These are phyloP conservation scores for Dascyllus trimaculatus DNA, from an alignment of 2,113 vertebrate species.

Conservation along the genomic window DNA sequence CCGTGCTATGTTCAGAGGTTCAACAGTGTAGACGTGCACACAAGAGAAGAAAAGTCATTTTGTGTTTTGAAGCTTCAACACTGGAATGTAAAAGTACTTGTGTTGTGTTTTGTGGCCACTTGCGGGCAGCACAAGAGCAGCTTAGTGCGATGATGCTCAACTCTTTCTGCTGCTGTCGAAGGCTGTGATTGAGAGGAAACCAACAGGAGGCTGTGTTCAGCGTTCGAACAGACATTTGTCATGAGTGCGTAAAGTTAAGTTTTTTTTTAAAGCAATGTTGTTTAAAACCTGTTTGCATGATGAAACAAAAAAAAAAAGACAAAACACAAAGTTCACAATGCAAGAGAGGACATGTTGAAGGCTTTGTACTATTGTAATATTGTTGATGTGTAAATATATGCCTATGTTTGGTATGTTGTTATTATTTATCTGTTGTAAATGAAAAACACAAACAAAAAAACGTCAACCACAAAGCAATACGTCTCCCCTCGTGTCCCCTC, in stretches of 20 bases:
- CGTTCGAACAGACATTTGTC: conserved; percentile 50
- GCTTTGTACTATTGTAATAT: conserved; percentile 80
- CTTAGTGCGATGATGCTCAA: background rate
- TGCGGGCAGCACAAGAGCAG: conserved; percentile 45
- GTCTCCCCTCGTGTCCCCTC: conserved; percentile 65
- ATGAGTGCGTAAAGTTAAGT: conserved; percentile 57
- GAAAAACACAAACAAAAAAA: conserved; percentile 52
- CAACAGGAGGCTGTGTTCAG: conserved; percentile 31
- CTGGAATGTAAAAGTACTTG: conserved; percentile 45
- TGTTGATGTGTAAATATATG: conserved; percentile 81
- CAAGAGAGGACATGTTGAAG: conserved; percentile 63
- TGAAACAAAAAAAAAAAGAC: conserved; percentile 39
- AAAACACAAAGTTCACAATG: conserved; percentile 57
- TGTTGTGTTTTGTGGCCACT: conserved; percentile 53
- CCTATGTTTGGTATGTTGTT: conserved; percentile 74
- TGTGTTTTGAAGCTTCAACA: conserved; percentile 32
- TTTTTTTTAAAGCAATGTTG: conserved; percentile 46
- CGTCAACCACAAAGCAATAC: conserved; percentile 75
- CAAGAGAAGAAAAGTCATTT: conserved; percentile 4
- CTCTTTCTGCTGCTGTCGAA: conserved; percentile 4
- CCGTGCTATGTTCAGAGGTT: conserved; percentile 62
- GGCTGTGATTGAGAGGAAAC: conserved; percentile 23
- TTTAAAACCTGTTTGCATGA: conserved; percentile 78
- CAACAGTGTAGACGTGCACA: conserved; percentile 30
- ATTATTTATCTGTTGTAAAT: conserved; percentile 79